Evolutionary conservation across 2,797 vertebrate species (phyloP).

Genomic region (Fratercula arctica): DNA sequence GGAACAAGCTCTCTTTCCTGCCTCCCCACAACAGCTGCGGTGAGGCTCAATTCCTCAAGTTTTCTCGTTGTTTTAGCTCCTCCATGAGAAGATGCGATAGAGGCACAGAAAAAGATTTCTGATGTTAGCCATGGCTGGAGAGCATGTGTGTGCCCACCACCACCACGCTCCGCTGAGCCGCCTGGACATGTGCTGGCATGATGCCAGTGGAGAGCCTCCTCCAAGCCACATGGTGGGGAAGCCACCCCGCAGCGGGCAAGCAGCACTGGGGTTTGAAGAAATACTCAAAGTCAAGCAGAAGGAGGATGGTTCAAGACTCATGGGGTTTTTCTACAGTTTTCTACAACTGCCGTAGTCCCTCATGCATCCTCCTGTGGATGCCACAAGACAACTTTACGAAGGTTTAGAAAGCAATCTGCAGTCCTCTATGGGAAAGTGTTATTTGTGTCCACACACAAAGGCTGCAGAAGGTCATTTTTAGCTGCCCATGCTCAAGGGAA

Average conservation of each 20-base stretch:
- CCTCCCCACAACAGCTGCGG: not conserved
- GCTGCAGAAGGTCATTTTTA: not conserved
- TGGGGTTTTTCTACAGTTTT: not conserved
- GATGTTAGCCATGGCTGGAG: not conserved
- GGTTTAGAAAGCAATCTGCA: not conserved
- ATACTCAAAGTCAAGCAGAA: not conserved
- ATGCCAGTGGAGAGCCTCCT: not conserved
- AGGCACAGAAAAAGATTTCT: not conserved
- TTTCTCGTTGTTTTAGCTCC: not conserved
- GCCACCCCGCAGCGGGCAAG: not conserved
- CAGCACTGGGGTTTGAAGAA: not conserved
- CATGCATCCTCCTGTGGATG: not conserved
- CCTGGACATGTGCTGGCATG: not conserved
- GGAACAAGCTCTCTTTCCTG: not conserved
- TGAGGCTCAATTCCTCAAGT: not conserved
- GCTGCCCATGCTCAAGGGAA: not conserved
- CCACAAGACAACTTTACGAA: not conserved
- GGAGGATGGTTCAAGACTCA: not conserved
- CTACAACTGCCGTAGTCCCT: not conserved
- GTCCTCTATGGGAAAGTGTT: not conserved
- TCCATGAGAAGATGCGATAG: not conserved
- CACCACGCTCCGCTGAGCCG: not conserved
- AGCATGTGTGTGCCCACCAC: not conserved
- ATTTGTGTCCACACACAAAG: not conserved
- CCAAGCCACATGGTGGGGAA: not conserved